Evolutionary conservation across 2,113 vertebrate genomes (phyloP).

Genomic region (Thamnaconus septentrionalis): DNA sequence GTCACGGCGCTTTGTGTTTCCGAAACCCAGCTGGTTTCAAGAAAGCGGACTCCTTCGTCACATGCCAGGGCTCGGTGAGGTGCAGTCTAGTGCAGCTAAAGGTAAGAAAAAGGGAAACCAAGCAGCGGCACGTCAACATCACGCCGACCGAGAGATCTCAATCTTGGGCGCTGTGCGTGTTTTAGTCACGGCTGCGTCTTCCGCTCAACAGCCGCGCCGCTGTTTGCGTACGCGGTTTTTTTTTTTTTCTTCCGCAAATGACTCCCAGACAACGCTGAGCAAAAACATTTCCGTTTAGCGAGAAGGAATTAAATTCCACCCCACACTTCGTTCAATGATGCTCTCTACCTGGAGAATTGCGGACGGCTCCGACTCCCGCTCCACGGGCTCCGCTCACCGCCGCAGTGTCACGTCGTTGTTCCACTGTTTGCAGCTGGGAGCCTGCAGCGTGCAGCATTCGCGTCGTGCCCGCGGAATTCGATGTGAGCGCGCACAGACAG

Average conservation of each 20-base stretch:
- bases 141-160: constrained; percentile 20
- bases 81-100: not conserved
- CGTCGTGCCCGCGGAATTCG: constrained; percentile 32
- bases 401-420: constrained; percentile 19
- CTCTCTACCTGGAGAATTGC: not conserved
- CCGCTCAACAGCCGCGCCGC: not conserved
- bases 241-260: not conserved
- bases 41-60: not conserved
- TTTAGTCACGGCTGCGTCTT: constrained; percentile 47
- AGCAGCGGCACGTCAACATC: constrained; percentile 26
- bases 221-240: too few relatives aligned
- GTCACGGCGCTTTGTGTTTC: not conserved
- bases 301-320: too few relatives aligned
- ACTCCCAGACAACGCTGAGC: too few relatives aligned
- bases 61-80: not conserved
- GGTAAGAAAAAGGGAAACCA: not conserved
- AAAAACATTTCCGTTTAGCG: too few relatives aligned
- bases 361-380: constrained; percentile 5
- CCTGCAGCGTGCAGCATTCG: constrained; percentile 39
- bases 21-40: not conserved
- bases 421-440: constrained; percentile 53
- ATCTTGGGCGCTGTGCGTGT: constrained; percentile 30
- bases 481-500: constrained; percentile 50
- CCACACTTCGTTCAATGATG: too few relatives aligned
- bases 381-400: constrained; percentile 31